phyloP scores from a whole-genome alignment of 1,140 invertebrate genomes.

The Gryllus bimaculatus region DNA sequence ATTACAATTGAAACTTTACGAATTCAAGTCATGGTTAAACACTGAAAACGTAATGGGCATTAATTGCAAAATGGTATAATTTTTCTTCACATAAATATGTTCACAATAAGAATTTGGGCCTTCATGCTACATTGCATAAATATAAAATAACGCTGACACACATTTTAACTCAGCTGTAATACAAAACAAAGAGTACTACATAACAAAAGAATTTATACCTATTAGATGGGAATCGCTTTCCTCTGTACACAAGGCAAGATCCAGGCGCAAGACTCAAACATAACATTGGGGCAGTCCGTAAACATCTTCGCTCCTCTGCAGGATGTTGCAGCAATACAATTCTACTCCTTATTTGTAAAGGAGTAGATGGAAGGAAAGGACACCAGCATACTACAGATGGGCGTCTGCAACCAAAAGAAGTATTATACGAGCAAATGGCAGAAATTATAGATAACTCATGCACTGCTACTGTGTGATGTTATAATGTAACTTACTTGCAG shows the following conservation, averaged over 20 bases:
- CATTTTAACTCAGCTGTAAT: too few species aligned
- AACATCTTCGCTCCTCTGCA: slow-evolving; percentile 79
- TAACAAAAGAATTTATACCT: slow-evolving; percentile 30
- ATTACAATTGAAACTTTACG: too few species aligned
- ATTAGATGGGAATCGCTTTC: slow-evolving; percentile 66
- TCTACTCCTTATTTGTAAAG: slow-evolving; percentile 52
- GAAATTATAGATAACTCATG: slow-evolving; percentile 25
- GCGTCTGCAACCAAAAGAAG: slow-evolving; percentile 45
- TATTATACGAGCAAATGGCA: neutral
- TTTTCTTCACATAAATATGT: too few species aligned
- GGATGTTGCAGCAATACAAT: slow-evolving; percentile 85
- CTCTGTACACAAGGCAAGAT: slow-evolving; percentile 70
- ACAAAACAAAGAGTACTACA: too few species aligned
- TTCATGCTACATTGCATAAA: too few species aligned
- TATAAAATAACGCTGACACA: too few species aligned
- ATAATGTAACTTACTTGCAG: slow-evolving; percentile 51
- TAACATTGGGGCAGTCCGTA: slow-evolving; percentile 83
- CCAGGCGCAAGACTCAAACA: slow-evolving; percentile 57
- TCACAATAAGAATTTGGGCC: too few species aligned
- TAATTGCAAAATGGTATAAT: too few species aligned
- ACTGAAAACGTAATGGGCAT: too few species aligned
- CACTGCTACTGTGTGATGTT: neutral
- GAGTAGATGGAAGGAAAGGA: slow-evolving; percentile 58
- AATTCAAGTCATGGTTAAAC: too few species aligned
- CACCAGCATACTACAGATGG: slow-evolving; percentile 86